Conservation (phyloP, 2,113 vertebrate species). For the Eptesicus fuscus region DNA sequence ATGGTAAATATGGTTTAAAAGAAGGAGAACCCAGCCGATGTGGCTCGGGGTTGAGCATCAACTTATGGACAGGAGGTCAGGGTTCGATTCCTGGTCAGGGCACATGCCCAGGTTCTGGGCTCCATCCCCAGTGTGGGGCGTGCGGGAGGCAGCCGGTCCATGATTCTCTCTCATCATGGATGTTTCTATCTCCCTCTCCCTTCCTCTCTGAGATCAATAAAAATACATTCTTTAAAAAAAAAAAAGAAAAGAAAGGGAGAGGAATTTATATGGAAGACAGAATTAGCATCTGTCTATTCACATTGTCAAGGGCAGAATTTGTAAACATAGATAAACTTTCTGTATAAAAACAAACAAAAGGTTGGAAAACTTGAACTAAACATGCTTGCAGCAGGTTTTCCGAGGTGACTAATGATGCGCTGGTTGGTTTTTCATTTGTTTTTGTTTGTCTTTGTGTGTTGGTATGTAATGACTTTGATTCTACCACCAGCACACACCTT, state of each 20-base stretch:
- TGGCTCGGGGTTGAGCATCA: too few species aligned
- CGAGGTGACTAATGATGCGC: neutral
- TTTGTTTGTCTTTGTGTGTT: conserved; percentile 51
- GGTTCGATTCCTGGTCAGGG: too few species aligned
- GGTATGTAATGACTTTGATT: conserved; percentile 21
- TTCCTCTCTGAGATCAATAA: too few species aligned
- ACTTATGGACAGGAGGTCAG: too few species aligned
- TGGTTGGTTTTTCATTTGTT: neutral
- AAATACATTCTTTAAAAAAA: too few species aligned
- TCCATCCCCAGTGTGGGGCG: too few species aligned
- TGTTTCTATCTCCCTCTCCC: too few species aligned
- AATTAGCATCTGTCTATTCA: neutral
- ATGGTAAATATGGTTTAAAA: neutral
- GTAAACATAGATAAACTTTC: neutral
- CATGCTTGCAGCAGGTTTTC: neutral
- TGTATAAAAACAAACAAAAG: neutral
- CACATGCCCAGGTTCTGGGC: too few species aligned
- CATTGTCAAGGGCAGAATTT: neutral
- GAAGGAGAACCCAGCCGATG: neutral
- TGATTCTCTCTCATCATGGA: too few species aligned
- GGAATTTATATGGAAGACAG: neutral
- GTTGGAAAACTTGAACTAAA: neutral
- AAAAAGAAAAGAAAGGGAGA: neutral
- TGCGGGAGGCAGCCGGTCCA: too few species aligned
- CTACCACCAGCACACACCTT: conserved; percentile 21